Evolutionary conservation across 2,113 vertebrate genomes (phyloP).

Genomic region (Thalassarche chlororhynchos): DNA sequence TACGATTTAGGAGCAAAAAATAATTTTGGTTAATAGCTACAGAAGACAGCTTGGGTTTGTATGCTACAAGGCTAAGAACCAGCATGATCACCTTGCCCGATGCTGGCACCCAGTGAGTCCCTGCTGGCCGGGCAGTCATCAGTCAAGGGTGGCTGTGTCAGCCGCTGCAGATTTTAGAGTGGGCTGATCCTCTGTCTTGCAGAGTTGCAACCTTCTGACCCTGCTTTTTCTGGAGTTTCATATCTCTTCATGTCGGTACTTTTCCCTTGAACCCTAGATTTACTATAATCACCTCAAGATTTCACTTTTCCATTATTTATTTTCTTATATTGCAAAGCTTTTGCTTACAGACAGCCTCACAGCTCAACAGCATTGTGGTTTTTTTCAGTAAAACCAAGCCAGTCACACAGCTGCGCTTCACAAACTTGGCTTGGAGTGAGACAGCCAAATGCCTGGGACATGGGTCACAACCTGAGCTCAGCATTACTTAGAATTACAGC

Average conservation of each 20-base stretch:
- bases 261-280: not conserved
- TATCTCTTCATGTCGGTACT: not conserved
- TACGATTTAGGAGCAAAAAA: not conserved
- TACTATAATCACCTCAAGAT: not conserved
- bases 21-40: not conserved
- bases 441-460: not conserved
- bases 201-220: not conserved
- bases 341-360: not conserved
- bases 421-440: not conserved
- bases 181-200: not conserved
- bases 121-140: not conserved
- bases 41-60: not conserved
- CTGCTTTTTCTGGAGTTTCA: not conserved
- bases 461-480: not conserved
- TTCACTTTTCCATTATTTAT: not conserved
- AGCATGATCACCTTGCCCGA: accelerated
- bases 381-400: not conserved
- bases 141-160: not conserved
- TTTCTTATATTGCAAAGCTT: not conserved
- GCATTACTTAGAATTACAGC: not conserved
- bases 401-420: not conserved
- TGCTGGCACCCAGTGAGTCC: not conserved
- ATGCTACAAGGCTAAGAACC: not conserved
- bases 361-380: not conserved
- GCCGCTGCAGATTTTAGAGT: not conserved